Base-by-base conservation (phyloP, 64 coral and sea anemone genomes). In the Catalaphyllia jardinei region DNA sequence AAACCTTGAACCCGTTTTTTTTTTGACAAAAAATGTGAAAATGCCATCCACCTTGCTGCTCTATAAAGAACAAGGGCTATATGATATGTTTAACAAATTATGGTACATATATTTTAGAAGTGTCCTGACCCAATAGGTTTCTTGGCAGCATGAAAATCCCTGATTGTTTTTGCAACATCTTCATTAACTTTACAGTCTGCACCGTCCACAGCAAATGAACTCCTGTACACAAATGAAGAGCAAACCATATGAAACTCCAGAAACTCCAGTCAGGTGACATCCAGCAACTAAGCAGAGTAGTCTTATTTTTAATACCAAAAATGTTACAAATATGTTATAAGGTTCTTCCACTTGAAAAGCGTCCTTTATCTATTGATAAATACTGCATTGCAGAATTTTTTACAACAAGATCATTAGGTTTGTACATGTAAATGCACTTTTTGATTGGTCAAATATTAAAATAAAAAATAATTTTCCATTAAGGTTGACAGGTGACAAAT, bases 41-140 rank as follows among this genome's bases (percentile, higher is more conserved):
- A 46, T 46, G 4, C 3, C 42, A 46, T 46, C 42, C 42, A 46
- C 42, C 42, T 5, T 46, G 5, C 6, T 46, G 42, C 42, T 46
- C 42, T 46, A 46, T 46, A 46, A 8, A 46, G 42, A 46, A 46
- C 42, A 46, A n/a, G 42, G 4, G 42, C 42, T 46, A 8, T 46
- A 46, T 46, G 42, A 46, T 46, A 46, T 46, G 42, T 46, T 4
- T 5, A 46, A 46, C 42, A 46, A 46, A 46, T 46, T 46, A 5
- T 46, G 42, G 42, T 8, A 46, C 42, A 46, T 46, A 5, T 46
- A 77, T n/a, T 77, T 69, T n/a, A 69, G 22, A 38, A 39, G 49
- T 77, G 38, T 59, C 27, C 89, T 83, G 27, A 96, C 95, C 95
- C 95, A 77, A 96, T 93, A 46, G 95, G 95, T 87, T 96, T 96